Evolutionary conservation across 2,113 vertebrate species (phyloP), one percentile per base, ranked within the genome.

Genomic region (Lagenorhynchus albirostris): DNA sequence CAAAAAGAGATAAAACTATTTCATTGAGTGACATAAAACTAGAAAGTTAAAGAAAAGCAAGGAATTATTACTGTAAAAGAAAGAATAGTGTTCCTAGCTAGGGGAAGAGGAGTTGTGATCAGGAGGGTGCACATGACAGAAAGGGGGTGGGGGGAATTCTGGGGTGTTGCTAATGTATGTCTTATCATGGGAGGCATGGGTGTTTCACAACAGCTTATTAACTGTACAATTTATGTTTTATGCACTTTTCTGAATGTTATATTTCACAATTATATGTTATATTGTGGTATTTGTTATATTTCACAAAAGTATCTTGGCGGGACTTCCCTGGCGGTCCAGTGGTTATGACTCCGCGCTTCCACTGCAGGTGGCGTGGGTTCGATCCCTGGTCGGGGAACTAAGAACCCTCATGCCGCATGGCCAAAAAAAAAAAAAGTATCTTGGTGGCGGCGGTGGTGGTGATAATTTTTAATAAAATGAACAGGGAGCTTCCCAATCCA

Each of bases 31-130:
- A 67, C 36, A 11, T 47, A 87, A 87, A 91, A 87, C 76, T 84
- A 88, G 76, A 63, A 93, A 91, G 58, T 47, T 65, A 63, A 87
- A 86, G 63, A 96, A 94, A 95, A 58, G 36, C 71, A 77, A 74
- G 26, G 36, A 87, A 92, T 31, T 67, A 74, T 91, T 85, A 68
- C 70, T 74, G 26, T 84, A 41, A 92, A 87, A 89, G 11, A 17
- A 5, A 86, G 3, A 36, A 13, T 21, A 38, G 60, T 58, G 9
- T 67, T 86, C 81, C 41, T 23, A 70, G 50, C n/a, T 74, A 73
- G 65, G 55, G 29, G 9, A 38, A 41, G 36, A 26, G 25, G 18
- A 2, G 38, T 6, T 65, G n/a, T 87, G 53, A 70, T 36, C 47
- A 95, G 58, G 31, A 94, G 44, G 53, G 31, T n/a, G 20, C 4